Conservation (phyloP, 2,797 vertebrate genomes). For the Bradypodion ventrale region DNA sequence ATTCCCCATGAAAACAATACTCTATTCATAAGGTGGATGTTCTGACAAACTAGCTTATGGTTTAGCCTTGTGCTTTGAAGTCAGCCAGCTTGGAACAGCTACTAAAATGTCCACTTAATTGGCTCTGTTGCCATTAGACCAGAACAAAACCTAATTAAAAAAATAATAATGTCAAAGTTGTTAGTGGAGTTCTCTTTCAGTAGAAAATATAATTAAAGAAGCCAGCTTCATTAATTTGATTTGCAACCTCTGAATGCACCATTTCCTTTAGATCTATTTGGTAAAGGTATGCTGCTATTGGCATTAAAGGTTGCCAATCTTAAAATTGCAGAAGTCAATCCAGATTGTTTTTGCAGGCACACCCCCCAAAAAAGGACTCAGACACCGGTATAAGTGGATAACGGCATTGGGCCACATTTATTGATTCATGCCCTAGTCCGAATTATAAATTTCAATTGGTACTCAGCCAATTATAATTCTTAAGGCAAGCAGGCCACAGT, state of each 20-base stretch:
- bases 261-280: neutral
- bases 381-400: too few species aligned
- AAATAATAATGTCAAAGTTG: conserved; percentile 15
- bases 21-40: neutral
- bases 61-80: neutral
- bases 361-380: too few species aligned
- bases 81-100: neutral
- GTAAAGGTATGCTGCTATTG: neutral
- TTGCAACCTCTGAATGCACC: neutral
- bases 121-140: neutral
- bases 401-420: too few species aligned
- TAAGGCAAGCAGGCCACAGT: too few species aligned
- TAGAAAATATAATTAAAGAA: conserved; percentile 10
- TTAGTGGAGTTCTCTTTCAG: neutral
- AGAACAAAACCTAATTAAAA: conserved; percentile 19
- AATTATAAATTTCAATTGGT: too few species aligned
- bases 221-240: conserved; percentile 22
- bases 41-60: neutral
- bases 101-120: neutral
- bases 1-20: neutral
- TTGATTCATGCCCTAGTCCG: too few species aligned
- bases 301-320: neutral
- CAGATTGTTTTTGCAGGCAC: neutral
- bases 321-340: neutral
- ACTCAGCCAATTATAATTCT: too few species aligned